Conservation (phyloP, 2,113 vertebrate species). For the Stigmatopora nigra region DNA sequence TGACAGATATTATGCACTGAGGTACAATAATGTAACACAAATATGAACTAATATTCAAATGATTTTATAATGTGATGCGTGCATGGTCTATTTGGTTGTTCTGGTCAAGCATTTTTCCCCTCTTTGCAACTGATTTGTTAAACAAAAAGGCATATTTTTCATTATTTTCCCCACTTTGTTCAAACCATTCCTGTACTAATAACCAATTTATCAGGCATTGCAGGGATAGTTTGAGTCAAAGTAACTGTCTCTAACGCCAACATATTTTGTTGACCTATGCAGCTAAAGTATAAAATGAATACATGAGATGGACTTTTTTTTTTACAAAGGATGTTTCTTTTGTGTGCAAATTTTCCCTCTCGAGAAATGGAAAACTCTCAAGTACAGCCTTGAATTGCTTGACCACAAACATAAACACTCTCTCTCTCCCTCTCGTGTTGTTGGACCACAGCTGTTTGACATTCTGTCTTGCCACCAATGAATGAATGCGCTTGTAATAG, state of each 20-base stretch:
- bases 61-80: too few species aligned
- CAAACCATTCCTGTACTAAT: too few species aligned
- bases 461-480: conserved; percentile 40
- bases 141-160: too few species aligned
- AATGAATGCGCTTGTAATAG: conserved; percentile 52
- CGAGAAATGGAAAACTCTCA: conserved; percentile 6
- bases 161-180: too few species aligned
- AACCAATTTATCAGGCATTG: too few species aligned
- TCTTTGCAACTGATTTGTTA: too few species aligned
- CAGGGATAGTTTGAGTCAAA: too few species aligned
- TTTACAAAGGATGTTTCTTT: not conserved
- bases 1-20: too few species aligned
- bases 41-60: too few species aligned
- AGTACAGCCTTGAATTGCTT: conserved; percentile 15
- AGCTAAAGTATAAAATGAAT: not conserved
- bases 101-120: too few species aligned
- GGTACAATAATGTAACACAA: too few species aligned
- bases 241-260: not conserved
- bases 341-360: not conserved
- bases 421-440: conserved; percentile 8
- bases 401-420: conserved; percentile 11
- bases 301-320: not conserved
- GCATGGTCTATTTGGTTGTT: too few species aligned
- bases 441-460: conserved; percentile 43
- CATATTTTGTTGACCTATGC: not conserved